Base-by-base conservation (phyloP, 2,113 vertebrate genomes). In the Chunga burmeisteri region DNA sequence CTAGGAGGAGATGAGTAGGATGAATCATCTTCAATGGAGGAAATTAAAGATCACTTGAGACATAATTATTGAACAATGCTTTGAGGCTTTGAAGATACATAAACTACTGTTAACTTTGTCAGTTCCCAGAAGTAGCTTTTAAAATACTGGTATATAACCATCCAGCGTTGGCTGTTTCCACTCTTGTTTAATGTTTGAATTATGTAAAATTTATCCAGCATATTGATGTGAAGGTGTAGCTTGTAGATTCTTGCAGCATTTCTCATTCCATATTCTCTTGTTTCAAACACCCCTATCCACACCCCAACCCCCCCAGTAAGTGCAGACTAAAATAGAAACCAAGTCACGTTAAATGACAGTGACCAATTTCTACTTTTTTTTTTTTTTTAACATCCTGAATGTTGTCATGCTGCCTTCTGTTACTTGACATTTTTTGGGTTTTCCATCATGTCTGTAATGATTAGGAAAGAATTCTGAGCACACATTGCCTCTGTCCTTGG, bases 391-490 rank as follows among this genome's bases (percentile, higher is more conserved):
- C 1, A 3, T 67, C n/a, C 42, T 55, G 65, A 61, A 58, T 52
- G 73, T 75, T 92, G 79, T 93, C 78, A 79, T 25, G 53, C 59
- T 72, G 75, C 81, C 90, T 93, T 91, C 81, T 81, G 86, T 96
- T 73, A 81, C 46, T 91, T 95, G 96, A 88, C 66, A 46, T 88
- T 85, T 93, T 97, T 84, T 44, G 71, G 55, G 50, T 86, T 95
- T 90, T 21, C 79, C 50, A 36, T 91, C 56, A 32, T 84, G 72
- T 86, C 38, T 90, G 40, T 91, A 94, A 90, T 86, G 84, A 92
- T 81, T 46, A 81, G 79, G 86, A 90, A 63, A 53, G 81, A 90
- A 79, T 73, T 83, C 86, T 84, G 58, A 84, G 81, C 94, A 74
- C 90, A 42, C 49, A 1, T 47, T 94, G 86, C 92, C 87, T 70